Percentiles rank a stretch among this genome's conserved stretches.
Evolutionary conservation across 1,140 invertebrate genomes (phyloP).

Genomic region (Tetramorium simillimum): DNA sequence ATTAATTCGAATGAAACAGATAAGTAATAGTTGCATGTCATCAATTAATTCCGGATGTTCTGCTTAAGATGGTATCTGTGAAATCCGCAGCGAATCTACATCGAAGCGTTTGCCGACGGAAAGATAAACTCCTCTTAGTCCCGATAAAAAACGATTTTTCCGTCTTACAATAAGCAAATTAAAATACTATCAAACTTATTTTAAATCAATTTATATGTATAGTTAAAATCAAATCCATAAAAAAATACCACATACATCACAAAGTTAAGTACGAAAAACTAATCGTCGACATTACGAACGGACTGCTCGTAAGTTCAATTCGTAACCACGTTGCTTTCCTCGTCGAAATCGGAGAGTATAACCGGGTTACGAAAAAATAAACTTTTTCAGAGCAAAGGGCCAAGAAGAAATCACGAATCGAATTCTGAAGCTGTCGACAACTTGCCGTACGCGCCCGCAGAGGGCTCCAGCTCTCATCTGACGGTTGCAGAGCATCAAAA

Average conservation of each 20-base stretch:
- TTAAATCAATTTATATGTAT: no score
- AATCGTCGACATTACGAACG: not conserved
- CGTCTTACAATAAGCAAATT: not conserved
- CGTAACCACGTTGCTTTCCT: not conserved
- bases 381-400: not conserved
- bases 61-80: not conserved
- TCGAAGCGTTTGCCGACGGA: constrained; percentile 5
- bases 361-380: not conserved
- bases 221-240: no score
- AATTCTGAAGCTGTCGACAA: constrained; percentile 33
- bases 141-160: not conserved
- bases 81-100: not conserved
- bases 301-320: not conserved
- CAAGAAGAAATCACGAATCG: constrained; percentile 14
- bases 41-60: not conserved
- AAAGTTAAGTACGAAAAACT: not conserved
- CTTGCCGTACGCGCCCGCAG: constrained; percentile 72
- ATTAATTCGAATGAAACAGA: not conserved
- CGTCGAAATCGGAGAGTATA: not conserved
- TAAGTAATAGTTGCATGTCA: not conserved
- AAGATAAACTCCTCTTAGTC: not conserved
- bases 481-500: constrained; percentile 60
- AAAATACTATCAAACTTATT: not conserved
- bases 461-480: constrained; percentile 83
- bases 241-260: not conserved